Conservation (phyloP, 2,888 invertebrate genomes). For the Tinea semifulvella region DNA sequence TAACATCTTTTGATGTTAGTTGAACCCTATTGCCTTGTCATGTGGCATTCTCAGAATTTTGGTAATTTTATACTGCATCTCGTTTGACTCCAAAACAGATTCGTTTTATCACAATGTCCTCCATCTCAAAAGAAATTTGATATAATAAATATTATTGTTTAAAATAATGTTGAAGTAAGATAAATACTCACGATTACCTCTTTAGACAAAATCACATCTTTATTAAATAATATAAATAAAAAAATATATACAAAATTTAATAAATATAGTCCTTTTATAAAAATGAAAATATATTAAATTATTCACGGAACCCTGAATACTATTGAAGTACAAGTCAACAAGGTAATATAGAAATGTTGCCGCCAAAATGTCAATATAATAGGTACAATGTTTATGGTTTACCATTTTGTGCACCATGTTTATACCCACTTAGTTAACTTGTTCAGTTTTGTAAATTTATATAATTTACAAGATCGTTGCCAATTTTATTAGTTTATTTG, state of each 20-base stretch:
- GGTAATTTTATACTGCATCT: neutral
- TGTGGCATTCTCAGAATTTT: neutral
- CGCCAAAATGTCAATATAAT: neutral
- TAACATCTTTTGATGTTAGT: too few relatives aligned
- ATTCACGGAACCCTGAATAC: constrained; percentile 20
- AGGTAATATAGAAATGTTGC: neutral
- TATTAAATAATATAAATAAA: constrained; percentile 14
- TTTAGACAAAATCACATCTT: constrained; percentile 6
- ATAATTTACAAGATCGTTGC: constrained; percentile 55
- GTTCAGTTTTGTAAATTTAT: constrained; percentile 54
- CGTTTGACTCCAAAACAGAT: neutral
- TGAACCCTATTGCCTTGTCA: too few relatives aligned
- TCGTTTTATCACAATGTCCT: constrained; percentile 5
- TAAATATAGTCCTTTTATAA: constrained; percentile 14
- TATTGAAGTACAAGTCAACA: constrained; percentile 25
- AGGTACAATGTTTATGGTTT: constrained; percentile 6
- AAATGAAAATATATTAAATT: constrained; percentile 10
- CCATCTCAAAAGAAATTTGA: neutral
- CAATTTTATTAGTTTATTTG: constrained; percentile 64
- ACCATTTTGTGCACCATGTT: neutral
- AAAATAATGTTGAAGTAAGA: constrained; percentile 1
- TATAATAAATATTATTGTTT: neutral
- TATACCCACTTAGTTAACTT: constrained; percentile 7
- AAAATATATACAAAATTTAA: constrained; percentile 13
- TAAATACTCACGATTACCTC: constrained; percentile 6